Percentiles rank a stretch among this genome's conserved stretches.
These are phyloP conservation scores for Alethe diademata DNA, from an alignment of 2,113 vertebrate species.

Conservation along the genomic window DNA sequence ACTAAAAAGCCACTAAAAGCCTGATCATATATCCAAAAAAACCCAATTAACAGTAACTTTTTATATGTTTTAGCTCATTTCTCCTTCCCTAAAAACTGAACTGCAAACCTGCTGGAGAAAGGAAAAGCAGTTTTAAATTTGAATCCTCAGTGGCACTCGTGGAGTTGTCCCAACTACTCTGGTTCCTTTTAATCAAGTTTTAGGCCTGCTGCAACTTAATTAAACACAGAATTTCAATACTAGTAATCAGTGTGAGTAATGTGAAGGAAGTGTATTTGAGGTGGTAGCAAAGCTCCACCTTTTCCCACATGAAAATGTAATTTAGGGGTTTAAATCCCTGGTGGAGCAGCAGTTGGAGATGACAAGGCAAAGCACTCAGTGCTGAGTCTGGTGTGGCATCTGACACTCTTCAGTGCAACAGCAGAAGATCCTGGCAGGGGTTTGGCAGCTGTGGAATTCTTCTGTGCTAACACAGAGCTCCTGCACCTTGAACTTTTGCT, in stretches of 20 bases:
- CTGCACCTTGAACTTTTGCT: neutral
- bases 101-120: neutral
- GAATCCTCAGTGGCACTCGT: accelerated
- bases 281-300: neutral
- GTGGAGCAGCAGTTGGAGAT: neutral
- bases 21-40: neutral
- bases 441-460: neutral
- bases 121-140: neutral
- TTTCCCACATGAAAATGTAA: neutral
- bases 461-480: neutral
- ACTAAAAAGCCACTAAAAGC: neutral
- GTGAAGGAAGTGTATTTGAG: neutral
- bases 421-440: neutral
- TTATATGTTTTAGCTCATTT: neutral
- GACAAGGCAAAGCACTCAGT: neutral
- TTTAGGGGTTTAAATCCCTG: neutral
- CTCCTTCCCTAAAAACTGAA: neutral
- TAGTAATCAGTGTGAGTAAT: neutral
- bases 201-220: neutral
- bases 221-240: neutral
- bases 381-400: neutral
- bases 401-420: neutral
- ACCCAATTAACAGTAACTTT: accelerated
- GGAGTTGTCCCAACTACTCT: neutral
- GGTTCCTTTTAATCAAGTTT: neutral